Percentiles rank a stretch among this genome's conserved stretches.
Conservation (phyloP, 2,797 vertebrate species). For the Mus spretus region DNA sequence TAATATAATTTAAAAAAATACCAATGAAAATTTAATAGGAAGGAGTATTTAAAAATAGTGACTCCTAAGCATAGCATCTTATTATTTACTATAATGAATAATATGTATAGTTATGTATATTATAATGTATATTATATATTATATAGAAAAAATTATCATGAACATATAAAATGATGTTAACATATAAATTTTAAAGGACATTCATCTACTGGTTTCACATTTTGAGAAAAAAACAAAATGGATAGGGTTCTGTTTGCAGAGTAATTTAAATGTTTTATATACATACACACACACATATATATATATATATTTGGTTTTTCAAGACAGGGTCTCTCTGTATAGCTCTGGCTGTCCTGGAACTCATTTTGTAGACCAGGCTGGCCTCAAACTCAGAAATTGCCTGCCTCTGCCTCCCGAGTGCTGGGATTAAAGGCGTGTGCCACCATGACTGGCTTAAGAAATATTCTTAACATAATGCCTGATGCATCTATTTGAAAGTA, state of each 20-base stretch:
- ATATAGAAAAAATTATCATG: not conserved
- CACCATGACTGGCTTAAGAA: not conserved
- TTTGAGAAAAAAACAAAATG: conserved; percentile 1
- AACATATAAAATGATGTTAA: conserved; percentile 19
- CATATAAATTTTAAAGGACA: conserved; percentile 32
- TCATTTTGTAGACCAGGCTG: too few species aligned
- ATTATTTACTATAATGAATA: not conserved
- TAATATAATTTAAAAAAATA: conserved; percentile 38
- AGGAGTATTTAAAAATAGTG: conserved; percentile 15
- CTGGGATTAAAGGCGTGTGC: too few species aligned
- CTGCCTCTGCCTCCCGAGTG: too few species aligned
- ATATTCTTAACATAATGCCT: conserved; percentile 37
- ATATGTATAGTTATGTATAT: not conserved
- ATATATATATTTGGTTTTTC: too few species aligned
- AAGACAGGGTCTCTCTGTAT: too few species aligned
- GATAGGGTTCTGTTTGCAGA: not conserved
- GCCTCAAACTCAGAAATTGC: too few species aligned
- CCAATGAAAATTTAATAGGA: not conserved
- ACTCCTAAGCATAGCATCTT: not conserved
- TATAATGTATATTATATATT: not conserved
- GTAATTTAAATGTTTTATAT: not conserved
- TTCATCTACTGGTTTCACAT: not conserved
- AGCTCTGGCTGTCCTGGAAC: too few species aligned
- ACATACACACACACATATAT: conserved; percentile 1
- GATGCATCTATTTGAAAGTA: not conserved